Conservation (phyloP, 2,888 invertebrate species). For the Acanthosepion pharaonis region DNA sequence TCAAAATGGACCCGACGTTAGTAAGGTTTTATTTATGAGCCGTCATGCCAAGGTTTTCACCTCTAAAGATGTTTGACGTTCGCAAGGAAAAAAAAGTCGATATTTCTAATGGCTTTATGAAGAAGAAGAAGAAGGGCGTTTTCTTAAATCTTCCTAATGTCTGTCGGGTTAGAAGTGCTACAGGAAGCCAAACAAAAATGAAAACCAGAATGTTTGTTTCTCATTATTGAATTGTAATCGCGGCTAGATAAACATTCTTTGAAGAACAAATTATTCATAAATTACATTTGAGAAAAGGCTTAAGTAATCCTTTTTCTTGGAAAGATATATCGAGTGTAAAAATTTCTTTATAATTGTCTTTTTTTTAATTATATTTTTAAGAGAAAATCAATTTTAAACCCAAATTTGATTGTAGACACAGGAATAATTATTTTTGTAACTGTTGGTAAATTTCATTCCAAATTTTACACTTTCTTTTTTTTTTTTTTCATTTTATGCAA, state of each 20-base stretch:
- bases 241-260: background rate
- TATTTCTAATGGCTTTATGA: background rate
- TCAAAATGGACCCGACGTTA: background rate
- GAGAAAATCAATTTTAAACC: no score
- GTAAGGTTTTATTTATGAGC: conserved; percentile 4
- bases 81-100: background rate
- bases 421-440: no score
- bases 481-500: no score
- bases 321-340: no score
- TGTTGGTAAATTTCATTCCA: no score
- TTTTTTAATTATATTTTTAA: no score
- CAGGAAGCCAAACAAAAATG: background rate
- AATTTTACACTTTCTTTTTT: no score
- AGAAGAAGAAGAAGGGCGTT: background rate
- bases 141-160: background rate
- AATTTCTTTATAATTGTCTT: no score
- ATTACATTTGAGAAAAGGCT: no score
- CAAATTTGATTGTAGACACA: no score
- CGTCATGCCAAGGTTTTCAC: conserved; percentile 11
- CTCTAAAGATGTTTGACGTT: conserved; percentile 6
- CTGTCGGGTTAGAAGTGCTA: background rate
- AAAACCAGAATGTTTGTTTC: background rate
- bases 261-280: no score
- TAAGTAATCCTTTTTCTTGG: no score
- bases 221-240: background rate